A percentile compares a stretch with the other conserved stretches of the same genome.
phyloP scores from a whole-genome alignment of 2,888 invertebrate genomes.

The Athalia rosae region DNA sequence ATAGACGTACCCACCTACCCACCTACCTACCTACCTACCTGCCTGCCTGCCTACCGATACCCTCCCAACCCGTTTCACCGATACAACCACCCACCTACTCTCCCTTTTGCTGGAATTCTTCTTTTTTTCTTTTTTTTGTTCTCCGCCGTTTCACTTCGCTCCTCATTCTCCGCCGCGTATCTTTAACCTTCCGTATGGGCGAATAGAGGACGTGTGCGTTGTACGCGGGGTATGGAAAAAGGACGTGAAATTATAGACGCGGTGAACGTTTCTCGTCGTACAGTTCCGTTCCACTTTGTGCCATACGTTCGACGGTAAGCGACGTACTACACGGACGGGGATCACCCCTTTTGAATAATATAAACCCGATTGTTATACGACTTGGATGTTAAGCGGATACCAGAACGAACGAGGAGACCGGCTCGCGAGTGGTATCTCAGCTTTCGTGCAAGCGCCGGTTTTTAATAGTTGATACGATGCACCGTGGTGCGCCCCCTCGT shows the following conservation, averaged over 20 bases:
- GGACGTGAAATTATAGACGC: too few species aligned
- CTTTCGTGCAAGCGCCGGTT: neutral
- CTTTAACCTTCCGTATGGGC: too few species aligned
- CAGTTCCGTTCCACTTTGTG: neutral
- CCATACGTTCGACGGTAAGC: neutral
- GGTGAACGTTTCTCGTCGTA: neutral
- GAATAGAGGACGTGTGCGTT: too few species aligned
- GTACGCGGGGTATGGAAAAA: too few species aligned
- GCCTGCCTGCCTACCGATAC: too few species aligned
- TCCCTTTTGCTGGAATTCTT: too few species aligned
- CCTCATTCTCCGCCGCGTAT: too few species aligned
- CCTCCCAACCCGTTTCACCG: neutral
- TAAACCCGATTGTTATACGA: slow-evolving; percentile 32
- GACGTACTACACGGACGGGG: too few species aligned
- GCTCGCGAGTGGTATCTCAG: slow-evolving; percentile 5
- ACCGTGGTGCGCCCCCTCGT: too few species aligned
- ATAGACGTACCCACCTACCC: slow-evolving; percentile 2
- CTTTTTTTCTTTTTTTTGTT: too few species aligned
- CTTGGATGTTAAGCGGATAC: slow-evolving; percentile 25
- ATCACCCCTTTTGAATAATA: slow-evolving; percentile 38
- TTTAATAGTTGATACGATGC: neutral
- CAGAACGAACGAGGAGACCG: neutral
- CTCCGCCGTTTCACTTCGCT: too few species aligned
- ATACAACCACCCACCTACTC: neutral
- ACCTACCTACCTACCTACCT: neutral